Evolutionary conservation across 1,140 invertebrate genomes (phyloP), one percentile per base, ranked within the genome.

Genomic region (Drosophila funebris): DNA sequence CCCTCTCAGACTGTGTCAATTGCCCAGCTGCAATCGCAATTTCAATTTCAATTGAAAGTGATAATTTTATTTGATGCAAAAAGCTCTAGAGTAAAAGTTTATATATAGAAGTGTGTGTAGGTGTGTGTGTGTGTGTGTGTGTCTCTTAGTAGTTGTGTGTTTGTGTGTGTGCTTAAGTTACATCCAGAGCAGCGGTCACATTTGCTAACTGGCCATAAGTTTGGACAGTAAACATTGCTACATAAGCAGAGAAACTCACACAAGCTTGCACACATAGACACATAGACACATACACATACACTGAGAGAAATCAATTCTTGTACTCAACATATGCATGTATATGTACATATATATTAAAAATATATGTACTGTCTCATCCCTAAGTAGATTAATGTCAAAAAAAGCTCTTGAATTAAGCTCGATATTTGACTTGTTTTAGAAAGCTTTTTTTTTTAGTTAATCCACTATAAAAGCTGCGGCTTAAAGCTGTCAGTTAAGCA

Each of bases 41-140:
- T n/a, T n/a, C 29, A 0, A 81, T 75, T 78, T 69, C 82, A 81
- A 87, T 87, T 79, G 83, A 83, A 87, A 78, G 82, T 87, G 82
- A 87, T 87, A 87, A 88, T 88, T 82, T 79, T 54, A 85, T 85
- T 85, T 73, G 69, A 67, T 60, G 60, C 52, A 67, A 56, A 71
- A 73, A 52, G 46, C 52, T 27, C 27, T 6, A 3, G 14, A 31
- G 27, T 11, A 31, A 18, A 50, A 29, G 27, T 4, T 9, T 41
- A 22, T 20, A 13, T 6, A 43, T 9, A 16, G 3, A 4, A 5
- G 13, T 46, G 8, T 31, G 43, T 48, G 20, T 46, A 18, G 14
- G 8, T 33, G 57, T 36, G 14, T 37, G 24, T 20, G 4, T 33
- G 16, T 18, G 14, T n/a, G 7, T 20, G 4, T 13, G 13, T 36